Conservation (phyloP, 2,888 invertebrate species). For the Scotopteryx bipunctaria region DNA sequence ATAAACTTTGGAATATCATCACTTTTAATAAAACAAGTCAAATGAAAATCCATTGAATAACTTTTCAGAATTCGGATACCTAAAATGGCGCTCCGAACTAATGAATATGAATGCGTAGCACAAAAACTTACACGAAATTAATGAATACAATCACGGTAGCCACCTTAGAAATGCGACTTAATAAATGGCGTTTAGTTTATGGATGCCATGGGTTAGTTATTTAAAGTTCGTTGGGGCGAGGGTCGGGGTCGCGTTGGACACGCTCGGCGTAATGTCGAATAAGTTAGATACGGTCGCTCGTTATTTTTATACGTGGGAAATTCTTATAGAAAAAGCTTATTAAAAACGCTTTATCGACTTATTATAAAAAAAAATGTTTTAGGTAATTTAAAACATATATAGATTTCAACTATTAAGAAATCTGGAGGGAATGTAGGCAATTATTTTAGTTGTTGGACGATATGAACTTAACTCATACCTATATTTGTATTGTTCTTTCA, state of each 20-base stretch:
- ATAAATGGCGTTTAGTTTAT: constrained; percentile 64
- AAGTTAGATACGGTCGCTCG: constrained; percentile 30
- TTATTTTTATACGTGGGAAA: constrained; percentile 20
- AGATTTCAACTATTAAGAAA: no score
- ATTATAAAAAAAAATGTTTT: not conserved
- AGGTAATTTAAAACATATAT: no score
- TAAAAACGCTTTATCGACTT: not conserved
- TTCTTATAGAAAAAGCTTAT: not conserved
- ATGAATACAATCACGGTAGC: constrained; percentile 35
- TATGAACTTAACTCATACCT: no score
- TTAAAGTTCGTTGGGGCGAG: constrained; percentile 55
- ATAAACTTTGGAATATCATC: no score
- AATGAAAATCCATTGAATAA: not conserved
- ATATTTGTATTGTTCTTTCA: no score
- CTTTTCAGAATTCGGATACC: constrained; percentile 1
- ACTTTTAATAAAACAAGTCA: not conserved
- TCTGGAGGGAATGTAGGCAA: no score
- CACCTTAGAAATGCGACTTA: constrained; percentile 58
- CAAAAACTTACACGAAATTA: constrained; percentile 31
- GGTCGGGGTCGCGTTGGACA: constrained; percentile 29
- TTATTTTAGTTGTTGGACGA: no score
- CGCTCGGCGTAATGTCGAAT: constrained; percentile 35
- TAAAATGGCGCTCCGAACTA: constrained; percentile 29
- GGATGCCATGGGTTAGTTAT: constrained; percentile 58
- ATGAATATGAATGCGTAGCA: constrained; percentile 33